Conservation (phyloP, 2,113 vertebrate genomes). For the Calyptomena viridis region DNA sequence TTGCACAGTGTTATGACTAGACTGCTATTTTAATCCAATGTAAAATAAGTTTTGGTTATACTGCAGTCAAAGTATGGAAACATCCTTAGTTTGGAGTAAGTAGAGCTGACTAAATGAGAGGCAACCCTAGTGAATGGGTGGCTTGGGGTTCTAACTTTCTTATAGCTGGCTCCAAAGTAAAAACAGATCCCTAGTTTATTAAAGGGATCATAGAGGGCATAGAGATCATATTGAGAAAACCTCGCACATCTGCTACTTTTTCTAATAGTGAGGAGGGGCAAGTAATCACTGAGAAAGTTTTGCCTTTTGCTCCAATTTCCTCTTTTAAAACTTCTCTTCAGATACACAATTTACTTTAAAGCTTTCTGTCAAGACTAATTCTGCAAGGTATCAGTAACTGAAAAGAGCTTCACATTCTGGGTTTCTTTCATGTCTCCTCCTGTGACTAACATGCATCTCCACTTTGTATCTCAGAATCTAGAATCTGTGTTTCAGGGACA, state of each 20-base stretch:
- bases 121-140: not conserved
- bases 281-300: not conserved
- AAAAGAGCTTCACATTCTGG: not conserved
- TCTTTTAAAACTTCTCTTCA: not conserved
- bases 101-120: not conserved
- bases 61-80: not conserved
- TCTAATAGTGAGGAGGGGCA: not conserved
- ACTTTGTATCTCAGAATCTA: not conserved
- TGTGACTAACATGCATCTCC: not conserved
- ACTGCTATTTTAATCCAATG: not conserved
- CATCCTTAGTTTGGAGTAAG: not conserved
- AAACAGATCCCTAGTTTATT: not conserved
- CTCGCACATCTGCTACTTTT: not conserved
- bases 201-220: not conserved
- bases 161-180: not conserved
- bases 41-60: not conserved
- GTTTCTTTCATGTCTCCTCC: not conserved
- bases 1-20: not conserved
- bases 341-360: not conserved
- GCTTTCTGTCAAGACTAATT: not conserved
- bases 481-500: not conserved
- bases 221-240: not conserved
- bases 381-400: not conserved
- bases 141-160: not conserved
- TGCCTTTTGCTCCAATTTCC: not conserved